Evolutionary conservation across 2,113 vertebrate genomes (phyloP).

Genomic region (Rissa tridactyla): DNA sequence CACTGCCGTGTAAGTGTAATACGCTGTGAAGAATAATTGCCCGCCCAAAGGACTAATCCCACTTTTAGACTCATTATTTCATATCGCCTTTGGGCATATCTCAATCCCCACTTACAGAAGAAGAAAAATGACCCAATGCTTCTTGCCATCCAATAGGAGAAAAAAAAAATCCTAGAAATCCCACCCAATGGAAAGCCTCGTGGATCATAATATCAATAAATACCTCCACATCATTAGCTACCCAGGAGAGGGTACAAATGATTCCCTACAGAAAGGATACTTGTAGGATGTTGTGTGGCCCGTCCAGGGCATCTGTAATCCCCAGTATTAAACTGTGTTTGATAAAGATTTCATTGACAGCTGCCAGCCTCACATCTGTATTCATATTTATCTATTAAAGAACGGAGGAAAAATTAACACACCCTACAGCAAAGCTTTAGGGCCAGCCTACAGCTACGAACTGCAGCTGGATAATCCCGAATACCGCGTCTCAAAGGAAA

Average conservation of each 20-base stretch:
- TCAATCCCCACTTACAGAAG: background rate
- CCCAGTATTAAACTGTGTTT: conserved; percentile 73
- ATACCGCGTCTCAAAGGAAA: background rate
- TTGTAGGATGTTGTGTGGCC: conserved; percentile 65
- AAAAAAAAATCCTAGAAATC: background rate
- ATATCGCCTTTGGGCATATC: background rate
- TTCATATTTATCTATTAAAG: conserved; percentile 73
- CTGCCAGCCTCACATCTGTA: conserved; percentile 76
- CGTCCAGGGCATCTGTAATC: conserved; percentile 66
- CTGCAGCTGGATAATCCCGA: background rate
- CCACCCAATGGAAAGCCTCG: background rate
- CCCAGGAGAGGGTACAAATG: background rate
- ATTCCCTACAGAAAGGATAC: conserved; percentile 50
- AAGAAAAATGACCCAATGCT: background rate
- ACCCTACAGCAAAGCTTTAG: background rate
- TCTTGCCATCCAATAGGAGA: background rate
- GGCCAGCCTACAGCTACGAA: background rate
- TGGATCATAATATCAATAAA: background rate
- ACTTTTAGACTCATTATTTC: background rate
- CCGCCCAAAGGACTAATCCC: background rate
- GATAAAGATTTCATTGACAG: conserved; percentile 75
- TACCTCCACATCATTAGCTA: background rate
- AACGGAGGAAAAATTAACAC: background rate
- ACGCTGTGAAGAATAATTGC: background rate
- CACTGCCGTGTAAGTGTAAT: background rate